Evolutionary conservation across 2,888 invertebrate species (phyloP), one percentile per base, ranked within the genome.

Genomic region (Plebejus anna): DNA sequence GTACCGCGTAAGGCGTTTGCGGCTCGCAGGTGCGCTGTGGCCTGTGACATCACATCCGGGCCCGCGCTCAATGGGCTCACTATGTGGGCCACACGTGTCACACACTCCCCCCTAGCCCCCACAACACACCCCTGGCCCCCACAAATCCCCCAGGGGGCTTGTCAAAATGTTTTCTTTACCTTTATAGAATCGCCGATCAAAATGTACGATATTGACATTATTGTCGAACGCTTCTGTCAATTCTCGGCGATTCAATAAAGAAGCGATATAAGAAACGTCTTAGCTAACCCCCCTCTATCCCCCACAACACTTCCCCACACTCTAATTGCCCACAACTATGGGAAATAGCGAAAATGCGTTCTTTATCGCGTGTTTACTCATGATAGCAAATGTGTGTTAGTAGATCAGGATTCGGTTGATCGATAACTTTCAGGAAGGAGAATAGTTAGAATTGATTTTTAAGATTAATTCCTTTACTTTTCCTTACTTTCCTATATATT

Each of bases 21-120:
- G 47, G 5, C 47, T 11, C 83, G 87, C 90, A 89, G 90, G 91
- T 89, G 89, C 77, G 88, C 82, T 84, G 86, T 91, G 89, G 92
- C 88, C 82, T 84, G 86, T 91, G 89, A 92, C 88, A 86, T 92
- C 91, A 91, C 89, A 87, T 87, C 85, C 85, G 84, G 82, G 80
- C 57, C 76, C 57, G 80, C 82, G 83, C 87, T 90, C 89, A 89
- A 90, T 90, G 90, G 87, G 86, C 86, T 82, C 87, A 85, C 85
- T 89, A 91, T 92, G 90, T 91, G 90, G 91, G 91, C 87, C 92
- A 92, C 93, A 92, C 92, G 92, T 93, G 92, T 89, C 90, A 80
- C 76, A 77, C 78, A 78, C 76, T 11, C 55, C 47, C 16, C 55
- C 13, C 55, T 55, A 1, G 55, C 55, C 55, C 55, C 55, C 55